These are phyloP conservation scores for Hesperophylax magnus DNA, from an alignment of 1,140 invertebrate species.

Conservation along the genomic window DNA sequence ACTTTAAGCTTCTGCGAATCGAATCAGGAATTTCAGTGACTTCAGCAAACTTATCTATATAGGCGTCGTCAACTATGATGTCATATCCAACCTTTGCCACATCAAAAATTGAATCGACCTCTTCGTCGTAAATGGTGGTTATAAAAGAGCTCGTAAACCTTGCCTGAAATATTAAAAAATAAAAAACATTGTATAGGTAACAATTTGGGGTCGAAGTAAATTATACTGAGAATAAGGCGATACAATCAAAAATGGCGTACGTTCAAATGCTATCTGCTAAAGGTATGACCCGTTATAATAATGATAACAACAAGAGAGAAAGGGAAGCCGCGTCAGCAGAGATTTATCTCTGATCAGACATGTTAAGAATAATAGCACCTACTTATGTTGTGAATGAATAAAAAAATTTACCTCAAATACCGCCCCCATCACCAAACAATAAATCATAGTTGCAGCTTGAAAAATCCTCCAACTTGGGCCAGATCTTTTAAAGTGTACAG, in stretches of 20 bases:
- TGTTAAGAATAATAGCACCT: too few relatives aligned
- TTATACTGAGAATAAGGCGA: too few relatives aligned
- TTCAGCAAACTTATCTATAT: slow-evolving; percentile 15
- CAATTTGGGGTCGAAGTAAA: too few relatives aligned
- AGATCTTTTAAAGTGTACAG: neutral
- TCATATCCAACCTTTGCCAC: neutral
- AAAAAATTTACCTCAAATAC: slow-evolving; percentile 1
- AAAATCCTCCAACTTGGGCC: slow-evolving; percentile 23
- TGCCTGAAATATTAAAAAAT: slow-evolving; percentile 17
- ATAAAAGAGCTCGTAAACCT: slow-evolving; percentile 2
- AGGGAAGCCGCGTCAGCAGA: too few relatives aligned
- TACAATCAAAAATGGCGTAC: too few relatives aligned
- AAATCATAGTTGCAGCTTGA: neutral
- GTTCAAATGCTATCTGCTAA: too few relatives aligned
- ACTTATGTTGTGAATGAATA: too few relatives aligned
- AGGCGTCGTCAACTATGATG: slow-evolving; percentile 8
- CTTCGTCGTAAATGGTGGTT: neutral
- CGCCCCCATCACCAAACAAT: neutral
- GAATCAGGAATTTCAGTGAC: neutral
- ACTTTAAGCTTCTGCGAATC: neutral
- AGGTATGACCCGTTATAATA: too few relatives aligned
- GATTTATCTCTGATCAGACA: too few relatives aligned
- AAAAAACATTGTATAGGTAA: neutral
- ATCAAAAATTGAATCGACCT: neutral
- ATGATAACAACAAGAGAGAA: too few relatives aligned